Percentiles rank a stretch among this genome's conserved stretches.
Evolutionary conservation across 2,113 vertebrate species (phyloP).

Genomic region (Ia io): DNA sequence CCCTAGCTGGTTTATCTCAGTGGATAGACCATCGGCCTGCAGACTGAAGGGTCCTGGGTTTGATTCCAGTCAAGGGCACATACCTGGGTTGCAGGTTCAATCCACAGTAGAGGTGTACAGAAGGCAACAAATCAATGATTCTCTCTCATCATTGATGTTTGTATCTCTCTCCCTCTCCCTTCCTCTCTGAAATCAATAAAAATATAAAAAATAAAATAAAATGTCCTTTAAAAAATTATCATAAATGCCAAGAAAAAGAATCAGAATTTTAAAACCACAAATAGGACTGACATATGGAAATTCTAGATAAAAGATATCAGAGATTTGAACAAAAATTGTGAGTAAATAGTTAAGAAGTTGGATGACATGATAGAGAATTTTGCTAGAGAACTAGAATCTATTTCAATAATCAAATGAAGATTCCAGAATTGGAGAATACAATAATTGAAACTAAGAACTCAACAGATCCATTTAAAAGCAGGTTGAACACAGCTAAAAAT

Average conservation of each 20-base stretch:
- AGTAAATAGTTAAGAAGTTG: neutral
- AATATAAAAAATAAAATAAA: too few species aligned
- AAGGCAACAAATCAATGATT: too few species aligned
- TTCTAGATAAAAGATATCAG: neutral
- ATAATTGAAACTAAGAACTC: neutral
- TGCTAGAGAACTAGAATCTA: neutral
- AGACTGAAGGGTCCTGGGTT: too few species aligned
- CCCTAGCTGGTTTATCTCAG: too few species aligned
- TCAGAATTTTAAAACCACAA: neutral
- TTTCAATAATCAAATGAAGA: neutral
- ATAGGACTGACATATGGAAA: neutral
- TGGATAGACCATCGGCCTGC: too few species aligned
- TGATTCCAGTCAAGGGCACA: too few species aligned
- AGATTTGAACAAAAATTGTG: neutral
- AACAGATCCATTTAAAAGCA: neutral
- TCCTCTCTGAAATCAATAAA: too few species aligned
- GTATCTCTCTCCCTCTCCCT: too few species aligned
- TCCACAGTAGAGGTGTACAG: too few species aligned
- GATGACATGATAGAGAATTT: neutral
- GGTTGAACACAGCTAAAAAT: neutral
- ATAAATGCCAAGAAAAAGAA: neutral
- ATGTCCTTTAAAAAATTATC: neutral
- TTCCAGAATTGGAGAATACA: neutral
- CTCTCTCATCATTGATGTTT: too few species aligned
- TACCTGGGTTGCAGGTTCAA: rapidly evolving